Conservation (phyloP, 2,797 vertebrate species). For the Anguilla anguilla region DNA sequence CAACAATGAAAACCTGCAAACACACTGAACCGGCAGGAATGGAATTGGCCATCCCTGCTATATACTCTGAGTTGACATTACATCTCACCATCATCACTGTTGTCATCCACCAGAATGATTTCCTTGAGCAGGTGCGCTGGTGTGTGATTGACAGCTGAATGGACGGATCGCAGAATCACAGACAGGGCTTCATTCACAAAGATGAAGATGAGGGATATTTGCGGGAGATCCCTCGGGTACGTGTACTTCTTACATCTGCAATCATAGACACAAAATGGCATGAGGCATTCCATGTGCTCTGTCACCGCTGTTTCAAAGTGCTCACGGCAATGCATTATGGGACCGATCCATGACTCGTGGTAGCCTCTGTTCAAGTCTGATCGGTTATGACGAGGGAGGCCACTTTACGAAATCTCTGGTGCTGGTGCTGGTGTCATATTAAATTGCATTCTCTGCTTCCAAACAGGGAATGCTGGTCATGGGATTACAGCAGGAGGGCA, state of each 20-base stretch:
- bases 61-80: not conserved
- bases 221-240: constrained; percentile 87
- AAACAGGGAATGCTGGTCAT: no score
- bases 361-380: constrained; percentile 41
- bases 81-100: constrained; percentile 88
- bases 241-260: constrained; percentile 88
- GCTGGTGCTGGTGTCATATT: no score
- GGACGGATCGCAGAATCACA: constrained; percentile 92
- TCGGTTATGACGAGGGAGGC: constrained; percentile 35
- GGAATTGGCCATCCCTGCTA: not conserved
- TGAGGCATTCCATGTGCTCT: not conserved
- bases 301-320: not conserved
- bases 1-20: no score
- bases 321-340: constrained; percentile 16
- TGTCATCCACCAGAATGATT: constrained; percentile 95
- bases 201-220: constrained; percentile 97
- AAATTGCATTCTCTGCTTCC: no score
- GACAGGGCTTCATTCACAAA: constrained; percentile 97
- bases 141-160: constrained; percentile 93
- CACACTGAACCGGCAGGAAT: not conserved
- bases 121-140: constrained; percentile 93
- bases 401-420: no score
- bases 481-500: no score
- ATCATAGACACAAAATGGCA: not conserved
- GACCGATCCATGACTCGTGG: constrained; percentile 48